These are phyloP conservation scores for Hydractinia echinata DNA, from an alignment of 30 jellyfish, hydroid and myxozoan species.

Conservation along the genomic window DNA sequence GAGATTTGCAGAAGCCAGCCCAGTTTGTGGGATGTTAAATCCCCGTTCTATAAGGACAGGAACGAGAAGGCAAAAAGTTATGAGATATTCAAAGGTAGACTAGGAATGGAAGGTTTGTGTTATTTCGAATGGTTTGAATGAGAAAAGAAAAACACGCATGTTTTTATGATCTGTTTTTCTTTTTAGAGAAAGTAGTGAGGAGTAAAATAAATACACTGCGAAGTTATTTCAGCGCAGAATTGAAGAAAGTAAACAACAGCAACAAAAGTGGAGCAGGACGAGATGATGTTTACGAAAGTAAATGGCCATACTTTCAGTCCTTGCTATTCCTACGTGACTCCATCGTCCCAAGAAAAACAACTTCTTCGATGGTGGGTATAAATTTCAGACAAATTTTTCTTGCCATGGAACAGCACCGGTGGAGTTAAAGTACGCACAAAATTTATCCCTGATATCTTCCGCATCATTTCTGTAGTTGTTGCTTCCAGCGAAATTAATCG, in stretches of 20 bases:
- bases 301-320: constrained; percentile 43
- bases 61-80: constrained; percentile 24
- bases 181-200: constrained; percentile 34
- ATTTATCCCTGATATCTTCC: not conserved
- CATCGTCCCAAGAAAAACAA: too few relatives aligned
- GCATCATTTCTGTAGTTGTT: constrained; percentile 16
- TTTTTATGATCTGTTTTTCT: constrained; percentile 5
- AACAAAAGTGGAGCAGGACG: constrained; percentile 43
- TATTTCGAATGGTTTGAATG: not conserved
- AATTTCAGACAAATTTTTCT: constrained; percentile 10
- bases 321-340: constrained; percentile 37
- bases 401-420: constrained; percentile 28
- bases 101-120: constrained; percentile 20
- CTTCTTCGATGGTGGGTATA: constrained; percentile 34
- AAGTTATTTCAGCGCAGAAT: constrained; percentile 27
- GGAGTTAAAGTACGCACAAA: constrained; percentile 21
- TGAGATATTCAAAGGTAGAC: not conserved
- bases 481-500: constrained; percentile 29
- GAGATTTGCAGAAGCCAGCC: constrained; percentile 9
- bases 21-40: constrained; percentile 29
- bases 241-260: constrained; percentile 23
- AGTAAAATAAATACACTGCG: constrained; percentile 39
- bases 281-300: constrained; percentile 36
- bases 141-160: not conserved
- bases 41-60: constrained; percentile 34